A percentile compares a stretch with the other conserved stretches of the same genome.
Conservation (phyloP, 2,888 invertebrate genomes). For the Drosophila cyrtoloma region DNA sequence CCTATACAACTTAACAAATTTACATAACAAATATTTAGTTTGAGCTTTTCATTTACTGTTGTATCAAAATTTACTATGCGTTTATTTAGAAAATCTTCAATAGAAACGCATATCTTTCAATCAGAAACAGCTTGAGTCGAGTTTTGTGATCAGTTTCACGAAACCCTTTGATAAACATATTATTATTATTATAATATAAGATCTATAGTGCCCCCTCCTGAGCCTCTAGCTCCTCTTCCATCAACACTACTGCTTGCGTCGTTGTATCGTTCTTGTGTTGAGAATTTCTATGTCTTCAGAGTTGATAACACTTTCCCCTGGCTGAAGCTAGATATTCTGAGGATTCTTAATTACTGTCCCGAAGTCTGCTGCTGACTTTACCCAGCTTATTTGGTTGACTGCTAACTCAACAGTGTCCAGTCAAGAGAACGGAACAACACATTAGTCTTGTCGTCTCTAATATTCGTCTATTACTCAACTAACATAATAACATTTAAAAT, state of each 20-base stretch:
- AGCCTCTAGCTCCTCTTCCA: neutral
- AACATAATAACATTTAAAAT: neutral
- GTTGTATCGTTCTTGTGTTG: neutral
- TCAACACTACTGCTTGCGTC: neutral
- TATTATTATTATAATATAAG: neutral
- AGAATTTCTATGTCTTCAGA: neutral
- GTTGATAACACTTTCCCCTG: neutral
- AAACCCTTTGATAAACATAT: neutral
- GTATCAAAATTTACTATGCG: neutral
- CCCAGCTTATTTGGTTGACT: neutral
- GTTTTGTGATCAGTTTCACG: neutral
- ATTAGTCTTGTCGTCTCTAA: neutral
- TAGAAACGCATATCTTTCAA: neutral
- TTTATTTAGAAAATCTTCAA: neutral
- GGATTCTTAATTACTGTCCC: neutral
- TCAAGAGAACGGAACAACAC: neutral
- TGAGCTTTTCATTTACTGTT: neutral
- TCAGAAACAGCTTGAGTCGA: neutral
- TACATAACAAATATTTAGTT: slow-evolving; percentile 1
- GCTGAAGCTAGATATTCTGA: neutral
- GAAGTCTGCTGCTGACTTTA: neutral
- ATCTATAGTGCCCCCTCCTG: neutral
- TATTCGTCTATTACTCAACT: neutral
- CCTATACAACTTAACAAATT: neutral
- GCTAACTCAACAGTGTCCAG: neutral